Evolutionary conservation across 30 jellyfish, hydroid and myxozoan species (phyloP), one percentile per base, ranked within the genome.

Genomic region (Aurelia coerulea): DNA sequence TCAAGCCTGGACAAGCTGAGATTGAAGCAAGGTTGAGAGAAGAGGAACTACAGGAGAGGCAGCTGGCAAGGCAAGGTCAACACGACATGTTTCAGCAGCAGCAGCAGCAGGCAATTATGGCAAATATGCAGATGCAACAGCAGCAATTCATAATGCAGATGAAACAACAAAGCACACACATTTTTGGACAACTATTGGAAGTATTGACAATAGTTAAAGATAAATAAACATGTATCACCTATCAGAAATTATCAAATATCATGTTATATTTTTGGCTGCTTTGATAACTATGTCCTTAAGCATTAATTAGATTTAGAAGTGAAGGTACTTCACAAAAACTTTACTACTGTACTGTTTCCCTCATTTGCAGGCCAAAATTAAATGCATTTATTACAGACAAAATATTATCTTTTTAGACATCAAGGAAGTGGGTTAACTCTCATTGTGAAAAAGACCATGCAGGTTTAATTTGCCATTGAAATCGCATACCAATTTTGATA

Each of bases 11-110:
- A 74, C 67, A 34, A 59, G 62, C 66, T 31, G 78, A 66, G 50
- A 80, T 0, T 2, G 63, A 68, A 29, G 39, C 34, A 32, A 76
- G 3, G 66, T 42, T 73, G 12, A 73, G 65, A 59, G 87, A 76
- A 62, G 81, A 76, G 37, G 87, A 58, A 53, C 56, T 76, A 54
- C 52, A 54, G 13, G 87, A 76, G 33, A 76, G 87, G 75, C 46
- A 54, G 87, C 68, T 50, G 59, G 35, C 16, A 41, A 58, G 87
- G 37, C 62, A 34, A 32, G 18, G 87, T 23, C 66, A 76, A 33
- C 87, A 76, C 52, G 35, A 60, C 29, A 33, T 76, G 87, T 16
- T 76, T 50, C 18, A 18, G 53, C 81, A 54, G 78, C 53, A 76
- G 34, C 87, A 76, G 39, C 34, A 37, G 31, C 52, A 33, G 56